Conservation (phyloP, 2,113 vertebrate genomes). For the Bettongia penicillata region DNA sequence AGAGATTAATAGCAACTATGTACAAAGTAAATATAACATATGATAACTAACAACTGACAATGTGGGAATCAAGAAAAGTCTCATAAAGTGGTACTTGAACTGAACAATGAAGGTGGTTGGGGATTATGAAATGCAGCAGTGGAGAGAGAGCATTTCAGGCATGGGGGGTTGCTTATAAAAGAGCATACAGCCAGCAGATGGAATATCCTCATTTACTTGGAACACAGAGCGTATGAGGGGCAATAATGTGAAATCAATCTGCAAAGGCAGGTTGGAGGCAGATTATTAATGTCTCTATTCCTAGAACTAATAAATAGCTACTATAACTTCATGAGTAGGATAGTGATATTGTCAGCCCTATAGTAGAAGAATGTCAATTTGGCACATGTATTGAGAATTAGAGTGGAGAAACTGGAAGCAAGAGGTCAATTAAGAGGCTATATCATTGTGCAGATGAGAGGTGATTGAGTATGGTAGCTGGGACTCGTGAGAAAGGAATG, state of each 20-base stretch:
- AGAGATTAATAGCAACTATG: not conserved
- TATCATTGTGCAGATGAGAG: not conserved
- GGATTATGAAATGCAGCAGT: not conserved
- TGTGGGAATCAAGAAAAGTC: not conserved
- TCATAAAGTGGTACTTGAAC: not conserved
- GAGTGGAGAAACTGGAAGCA: not conserved
- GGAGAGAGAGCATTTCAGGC: not conserved
- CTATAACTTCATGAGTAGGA: not conserved
- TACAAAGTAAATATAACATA: not conserved
- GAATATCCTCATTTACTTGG: not conserved
- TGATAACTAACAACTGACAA: not conserved
- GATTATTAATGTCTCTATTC: not conserved
- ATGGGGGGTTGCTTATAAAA: not conserved
- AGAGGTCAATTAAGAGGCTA: not conserved
- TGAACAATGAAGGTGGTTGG: not conserved
- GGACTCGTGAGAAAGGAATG: not conserved
- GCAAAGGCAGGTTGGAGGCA: not conserved
- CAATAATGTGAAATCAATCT: not conserved
- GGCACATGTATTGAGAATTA: not conserved
- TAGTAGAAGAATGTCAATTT: not conserved
- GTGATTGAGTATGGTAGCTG: not conserved
- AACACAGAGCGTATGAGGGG: not conserved
- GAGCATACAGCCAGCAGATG: not conserved
- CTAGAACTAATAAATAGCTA: not conserved
- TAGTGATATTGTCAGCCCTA: not conserved